These are phyloP conservation scores for Tadarida brasiliensis DNA, from an alignment of 2,797 vertebrate species.

Conservation along the genomic window DNA sequence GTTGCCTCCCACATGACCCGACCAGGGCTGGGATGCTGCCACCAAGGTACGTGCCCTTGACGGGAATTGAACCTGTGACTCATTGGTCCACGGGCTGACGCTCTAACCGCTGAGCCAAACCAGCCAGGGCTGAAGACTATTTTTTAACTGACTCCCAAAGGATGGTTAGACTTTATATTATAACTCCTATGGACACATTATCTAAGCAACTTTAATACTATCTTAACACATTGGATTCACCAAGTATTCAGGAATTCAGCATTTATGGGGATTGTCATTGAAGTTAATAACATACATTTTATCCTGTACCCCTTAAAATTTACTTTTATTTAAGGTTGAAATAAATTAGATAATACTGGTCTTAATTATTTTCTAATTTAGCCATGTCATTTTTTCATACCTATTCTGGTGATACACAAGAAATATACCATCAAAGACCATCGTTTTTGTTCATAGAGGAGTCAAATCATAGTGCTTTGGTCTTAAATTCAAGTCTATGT, in stretches of 20 bases:
- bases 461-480: background rate
- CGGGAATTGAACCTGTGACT: no score
- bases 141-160: background rate
- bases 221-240: background rate
- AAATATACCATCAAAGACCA: background rate
- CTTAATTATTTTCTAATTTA: conserved; percentile 46
- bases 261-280: background rate
- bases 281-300: background rate
- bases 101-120: no score
- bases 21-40: no score
- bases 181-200: background rate
- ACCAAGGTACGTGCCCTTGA: no score
- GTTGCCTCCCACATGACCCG: no score
- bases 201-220: background rate
- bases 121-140: background rate
- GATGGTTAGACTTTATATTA: background rate
- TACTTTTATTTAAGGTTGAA: conserved; percentile 4
- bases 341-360: conserved; percentile 7
- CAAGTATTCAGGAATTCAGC: background rate
- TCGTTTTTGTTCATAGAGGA: background rate
- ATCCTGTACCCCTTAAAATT: background rate
- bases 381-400: background rate
- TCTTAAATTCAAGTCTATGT: background rate
- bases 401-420: background rate
- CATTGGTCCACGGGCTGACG: no score